Evolutionary conservation across 2,797 vertebrate genomes (phyloP), one percentile per base, ranked within the genome.

Genomic region (Ibycter americanus): DNA sequence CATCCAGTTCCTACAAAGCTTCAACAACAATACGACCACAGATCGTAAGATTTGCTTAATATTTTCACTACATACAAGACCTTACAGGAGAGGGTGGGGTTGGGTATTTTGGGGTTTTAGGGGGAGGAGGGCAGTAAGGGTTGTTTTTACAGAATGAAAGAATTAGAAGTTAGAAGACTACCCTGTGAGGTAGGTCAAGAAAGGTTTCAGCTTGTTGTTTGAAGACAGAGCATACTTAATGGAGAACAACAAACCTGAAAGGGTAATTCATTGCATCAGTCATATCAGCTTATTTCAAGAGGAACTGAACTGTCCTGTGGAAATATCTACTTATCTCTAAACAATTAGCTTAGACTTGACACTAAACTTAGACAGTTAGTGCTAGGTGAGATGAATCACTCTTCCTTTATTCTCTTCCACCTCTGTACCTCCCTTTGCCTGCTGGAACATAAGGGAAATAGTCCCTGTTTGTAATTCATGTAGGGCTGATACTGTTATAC

Each of bases 51-150:
- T 47, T 49, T 83, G 22, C 16, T 78, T 86, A 40, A 2, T 18
- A 61, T 38, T 80, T 70, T 95, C 54, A 61, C 14, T 68, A 44
- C 8, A 58, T 63, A 3, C 29, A 81, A 26, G 25, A 65, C 14
- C 36, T 56, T 38, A 82, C 4, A 71, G 5, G 6, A 88, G 17
- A 88, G 5, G 4, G 15, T 18, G 7, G 9, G 12, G 4, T 12
- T 68, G 7, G 12, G 3, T 63, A 61, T 65, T 70, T 70, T 15
- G 17, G 12, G 8, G 5, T 9, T 55, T 63, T 22, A 15, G 1
- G 1, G 8, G 2, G 9, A 38, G 23, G 2, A 4, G 6, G 3
- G 16, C 7, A 3, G 7, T 3, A 4, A 54, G 5, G 10, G 16
- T 22, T 66, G 14, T 21, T 77, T 80, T 26, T 62, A 62, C 6